Conservation (phyloP, 2,113 vertebrate species). For the Oxyruncus cristatus region DNA sequence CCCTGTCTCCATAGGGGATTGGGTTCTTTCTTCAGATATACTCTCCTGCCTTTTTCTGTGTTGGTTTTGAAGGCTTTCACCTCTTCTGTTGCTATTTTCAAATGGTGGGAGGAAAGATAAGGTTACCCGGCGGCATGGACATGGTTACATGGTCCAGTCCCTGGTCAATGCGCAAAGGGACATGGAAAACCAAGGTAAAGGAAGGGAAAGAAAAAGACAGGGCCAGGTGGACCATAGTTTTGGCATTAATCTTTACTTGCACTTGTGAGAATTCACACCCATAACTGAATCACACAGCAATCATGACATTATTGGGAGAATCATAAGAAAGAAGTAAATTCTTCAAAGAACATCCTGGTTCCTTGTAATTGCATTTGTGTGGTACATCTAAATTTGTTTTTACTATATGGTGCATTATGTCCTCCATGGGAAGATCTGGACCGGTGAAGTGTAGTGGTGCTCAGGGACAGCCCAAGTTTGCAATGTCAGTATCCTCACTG, state of each 20-base stretch:
- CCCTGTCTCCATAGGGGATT: neutral
- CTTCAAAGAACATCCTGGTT: neutral
- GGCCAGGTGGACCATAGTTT: neutral
- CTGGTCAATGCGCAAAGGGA: neutral
- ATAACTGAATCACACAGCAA: neutral
- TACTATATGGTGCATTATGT: neutral
- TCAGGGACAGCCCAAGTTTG: neutral
- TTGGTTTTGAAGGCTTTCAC: slow-evolving; percentile 36
- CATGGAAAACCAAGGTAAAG: neutral
- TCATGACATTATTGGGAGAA: neutral
- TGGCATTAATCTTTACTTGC: neutral
- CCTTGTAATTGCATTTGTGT: neutral
- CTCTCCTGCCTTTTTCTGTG: neutral
- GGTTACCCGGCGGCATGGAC: neutral
- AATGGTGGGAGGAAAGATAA: neutral
- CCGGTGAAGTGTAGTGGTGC: accelerated
- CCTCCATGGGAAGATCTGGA: neutral
- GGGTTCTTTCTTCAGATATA: slow-evolving; percentile 31
- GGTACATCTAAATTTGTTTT: neutral
- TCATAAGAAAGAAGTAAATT: neutral
- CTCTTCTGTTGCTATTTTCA: slow-evolving; percentile 46
- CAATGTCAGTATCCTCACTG: neutral
- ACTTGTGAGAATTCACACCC: neutral
- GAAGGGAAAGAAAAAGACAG: neutral
- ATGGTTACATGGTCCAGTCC: neutral